phyloP scores from a whole-genome alignment of 1,140 invertebrate genomes.

The Drosophila navojoa region DNA sequence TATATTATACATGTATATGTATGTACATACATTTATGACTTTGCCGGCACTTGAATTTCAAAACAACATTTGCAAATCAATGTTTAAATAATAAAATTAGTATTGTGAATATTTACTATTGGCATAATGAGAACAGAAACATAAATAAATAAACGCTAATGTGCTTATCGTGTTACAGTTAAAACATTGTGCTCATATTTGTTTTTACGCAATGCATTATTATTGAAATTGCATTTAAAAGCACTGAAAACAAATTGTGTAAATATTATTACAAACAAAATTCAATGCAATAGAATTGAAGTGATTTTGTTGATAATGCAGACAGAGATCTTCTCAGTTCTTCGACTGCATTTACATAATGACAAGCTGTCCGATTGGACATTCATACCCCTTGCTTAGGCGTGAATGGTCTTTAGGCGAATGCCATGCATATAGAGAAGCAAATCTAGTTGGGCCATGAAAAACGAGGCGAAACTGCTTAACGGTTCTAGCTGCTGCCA shows the following conservation, averaged over 20 bases:
- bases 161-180: not conserved
- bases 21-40: no score
- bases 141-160: constrained; percentile 1
- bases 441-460: constrained; percentile 73
- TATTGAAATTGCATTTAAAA: not conserved
- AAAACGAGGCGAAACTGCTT: constrained; percentile 79
- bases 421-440: constrained; percentile 43
- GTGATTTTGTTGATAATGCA: no score
- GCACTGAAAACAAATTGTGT: not conserved
- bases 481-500: constrained; percentile 59
- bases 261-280: not conserved
- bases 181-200: not conserved
- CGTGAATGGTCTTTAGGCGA: not conserved
- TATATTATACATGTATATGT: no score
- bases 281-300: not conserved
- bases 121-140: not conserved
- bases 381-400: not conserved
- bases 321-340: not conserved
- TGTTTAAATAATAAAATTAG: not conserved
- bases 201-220: not conserved
- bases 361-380: not conserved
- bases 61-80: no score
- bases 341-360: not conserved
- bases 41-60: no score
- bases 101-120: not conserved